Evolutionary conservation across 2,113 vertebrate genomes (phyloP), one percentile per base, ranked within the genome.

Genomic region (Onychostruthus taczanowskii): DNA sequence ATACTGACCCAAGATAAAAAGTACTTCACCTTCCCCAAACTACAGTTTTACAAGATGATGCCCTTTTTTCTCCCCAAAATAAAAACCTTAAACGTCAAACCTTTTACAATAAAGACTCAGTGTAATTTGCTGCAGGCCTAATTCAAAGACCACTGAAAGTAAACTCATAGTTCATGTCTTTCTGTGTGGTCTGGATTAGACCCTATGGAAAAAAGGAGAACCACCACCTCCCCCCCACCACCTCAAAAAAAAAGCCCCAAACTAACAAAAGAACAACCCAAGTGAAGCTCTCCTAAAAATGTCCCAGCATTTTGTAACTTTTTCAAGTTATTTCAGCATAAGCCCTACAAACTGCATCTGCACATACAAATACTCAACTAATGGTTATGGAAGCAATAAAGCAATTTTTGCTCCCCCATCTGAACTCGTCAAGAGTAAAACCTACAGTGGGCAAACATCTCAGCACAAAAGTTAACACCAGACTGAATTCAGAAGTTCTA

Each of bases 221-320:
- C 7, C 7, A 15, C n/a, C 12, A 30, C 11, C 20, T 16, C 14
- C 2, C 3, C 1, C 2, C 3, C 16, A 28, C 0, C 1, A 1
- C 19, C 30, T n/a, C 4, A 74, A 46, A 23, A 59, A 59, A 37
- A 15, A 26, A 6, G 11, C 10, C 61, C 6, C 39, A 35, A 79
- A 47, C 6, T 33, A 82, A 89, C 14, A 44, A 37, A 62, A 37
- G 5, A n/a, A 23, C 7, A 55, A 62, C 6, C 4, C 11, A 84
- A 47, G 6, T 16, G 13, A 91, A 52, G 16, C 8, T 82, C 41
- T 79, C 30, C 39, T 79, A 37, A 79, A 59, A 56, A 15, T 2
- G 8, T 22, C 28, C 5, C 13, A 18, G 10, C 8, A 28, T 72
- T 75, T 79, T 78, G 9, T 9, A 86, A 68, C 21, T 80, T 82